phyloP scores from a whole-genome alignment of 2,113 vertebrate species.

The Microcebus ravelobensis region DNA sequence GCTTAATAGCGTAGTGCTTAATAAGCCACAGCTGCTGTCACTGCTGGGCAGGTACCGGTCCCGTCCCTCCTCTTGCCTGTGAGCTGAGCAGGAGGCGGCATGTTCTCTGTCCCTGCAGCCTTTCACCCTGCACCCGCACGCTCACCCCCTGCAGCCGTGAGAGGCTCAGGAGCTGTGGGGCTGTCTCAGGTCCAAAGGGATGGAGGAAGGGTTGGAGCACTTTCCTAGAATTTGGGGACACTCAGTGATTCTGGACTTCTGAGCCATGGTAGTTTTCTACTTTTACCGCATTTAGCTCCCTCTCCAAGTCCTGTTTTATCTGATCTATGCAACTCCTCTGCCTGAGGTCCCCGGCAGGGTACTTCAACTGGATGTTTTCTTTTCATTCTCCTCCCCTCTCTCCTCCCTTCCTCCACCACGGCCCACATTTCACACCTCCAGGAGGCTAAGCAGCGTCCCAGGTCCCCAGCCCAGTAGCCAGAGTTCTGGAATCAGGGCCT shows the following conservation, averaged over 20 bases:
- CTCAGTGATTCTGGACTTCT: background rate
- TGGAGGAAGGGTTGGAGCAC: background rate
- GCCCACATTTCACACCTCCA: background rate
- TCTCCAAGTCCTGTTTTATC: background rate
- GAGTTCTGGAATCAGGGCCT: background rate
- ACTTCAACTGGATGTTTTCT: background rate
- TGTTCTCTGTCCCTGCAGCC: rapidly evolving
- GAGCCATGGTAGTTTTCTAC: background rate
- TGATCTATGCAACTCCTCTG: background rate
- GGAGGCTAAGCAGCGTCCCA: background rate
- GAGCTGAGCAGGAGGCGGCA: background rate
- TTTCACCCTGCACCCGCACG: background rate
- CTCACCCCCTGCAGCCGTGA: too few relatives aligned
- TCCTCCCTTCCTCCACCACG: background rate
- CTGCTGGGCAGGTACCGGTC: rapidly evolving
- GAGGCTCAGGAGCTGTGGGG: background rate
- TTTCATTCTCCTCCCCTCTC: background rate
- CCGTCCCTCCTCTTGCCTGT: background rate
- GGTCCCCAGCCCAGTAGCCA: background rate
- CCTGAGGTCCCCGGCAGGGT: background rate
- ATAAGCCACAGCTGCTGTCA: background rate
- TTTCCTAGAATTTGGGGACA: background rate
- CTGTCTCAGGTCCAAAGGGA: background rate
- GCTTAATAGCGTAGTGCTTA: background rate
- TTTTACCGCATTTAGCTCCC: background rate